phyloP scores from a whole-genome alignment of 2,797 vertebrate species.

The Iguana delicatissima region DNA sequence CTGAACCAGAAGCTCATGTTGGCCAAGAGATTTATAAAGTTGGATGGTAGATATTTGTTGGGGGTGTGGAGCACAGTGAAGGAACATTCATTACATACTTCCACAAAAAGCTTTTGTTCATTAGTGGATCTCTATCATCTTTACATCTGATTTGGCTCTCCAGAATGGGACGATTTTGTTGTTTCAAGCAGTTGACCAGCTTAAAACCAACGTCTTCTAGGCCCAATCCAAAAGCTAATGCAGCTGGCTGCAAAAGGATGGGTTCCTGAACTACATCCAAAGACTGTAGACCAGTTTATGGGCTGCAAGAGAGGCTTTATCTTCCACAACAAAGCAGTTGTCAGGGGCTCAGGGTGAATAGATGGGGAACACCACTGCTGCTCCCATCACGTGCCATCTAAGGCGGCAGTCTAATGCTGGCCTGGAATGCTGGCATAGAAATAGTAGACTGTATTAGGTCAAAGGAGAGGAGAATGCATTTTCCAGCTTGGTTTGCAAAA shows the following conservation, averaged over 20 bases:
- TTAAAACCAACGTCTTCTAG: too few species aligned
- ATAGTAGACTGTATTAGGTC: not conserved
- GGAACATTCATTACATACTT: not conserved
- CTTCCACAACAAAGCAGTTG: not conserved
- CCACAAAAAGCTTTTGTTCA: not conserved
- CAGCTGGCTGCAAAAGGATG: not conserved
- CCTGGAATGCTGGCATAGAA: not conserved
- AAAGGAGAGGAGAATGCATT: not conserved
- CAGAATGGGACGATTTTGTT: too few species aligned
- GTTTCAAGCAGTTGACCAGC: too few species aligned
- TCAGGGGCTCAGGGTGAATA: too few species aligned
- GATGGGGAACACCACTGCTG: not conserved
- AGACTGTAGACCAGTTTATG: not conserved
- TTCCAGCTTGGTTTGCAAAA: slow-evolving; percentile 25
- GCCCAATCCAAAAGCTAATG: too few species aligned
- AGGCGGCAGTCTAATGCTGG: not conserved
- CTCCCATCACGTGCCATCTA: not conserved
- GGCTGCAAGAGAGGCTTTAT: not conserved
- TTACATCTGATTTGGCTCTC: not conserved
- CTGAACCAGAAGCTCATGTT: not conserved
- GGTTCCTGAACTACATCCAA: not conserved
- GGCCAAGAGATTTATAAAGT: too few species aligned
- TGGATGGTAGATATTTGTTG: too few species aligned
- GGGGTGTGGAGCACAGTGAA: too few species aligned
- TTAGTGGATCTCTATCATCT: not conserved